Percentiles rank a stretch among this genome's conserved stretches.
phyloP scores from a whole-genome alignment of 53 echinoderm and acorn worm species.

The Antedon mediterranea region DNA sequence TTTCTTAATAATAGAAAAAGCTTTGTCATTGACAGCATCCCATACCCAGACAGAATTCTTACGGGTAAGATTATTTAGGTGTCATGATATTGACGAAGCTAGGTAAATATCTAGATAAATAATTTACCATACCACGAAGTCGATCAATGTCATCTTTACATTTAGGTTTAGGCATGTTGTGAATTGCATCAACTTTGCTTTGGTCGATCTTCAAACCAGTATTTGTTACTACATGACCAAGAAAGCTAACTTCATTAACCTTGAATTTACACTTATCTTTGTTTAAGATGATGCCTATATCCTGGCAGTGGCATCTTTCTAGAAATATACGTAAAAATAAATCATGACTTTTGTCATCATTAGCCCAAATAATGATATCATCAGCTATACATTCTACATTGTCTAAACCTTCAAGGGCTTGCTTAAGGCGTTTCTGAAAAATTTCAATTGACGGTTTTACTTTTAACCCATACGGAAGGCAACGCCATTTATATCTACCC shows the following conservation, averaged over 20 bases:
- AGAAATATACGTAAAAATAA: constrained; percentile 12
- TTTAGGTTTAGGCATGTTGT: constrained; percentile 20
- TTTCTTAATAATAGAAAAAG: constrained; percentile 25
- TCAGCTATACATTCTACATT: constrained; percentile 38
- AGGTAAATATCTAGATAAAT: constrained; percentile 26
- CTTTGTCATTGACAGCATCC: constrained; percentile 22
- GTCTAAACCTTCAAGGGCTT: constrained; percentile 28
- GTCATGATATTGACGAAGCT: constrained; percentile 1
- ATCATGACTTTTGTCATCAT: constrained; percentile 16
- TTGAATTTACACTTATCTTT: constrained; percentile 31
- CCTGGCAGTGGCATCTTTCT: constrained; percentile 38
- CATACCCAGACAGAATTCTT: constrained; percentile 31
- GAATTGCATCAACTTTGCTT: constrained; percentile 26
- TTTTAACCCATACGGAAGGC: constrained; percentile 38
- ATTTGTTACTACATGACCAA: constrained; percentile 37
- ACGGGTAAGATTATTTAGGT: constrained; percentile 22
- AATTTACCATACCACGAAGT: constrained; percentile 30
- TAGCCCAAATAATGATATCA: constrained; percentile 36
- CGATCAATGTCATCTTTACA: constrained; percentile 26
- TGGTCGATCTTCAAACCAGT: constrained; percentile 36
- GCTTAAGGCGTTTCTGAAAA: constrained; percentile 30
- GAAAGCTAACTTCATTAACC: constrained; percentile 25
- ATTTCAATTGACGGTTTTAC: constrained; percentile 50
- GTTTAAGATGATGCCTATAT: constrained; percentile 41
- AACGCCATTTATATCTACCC: constrained; percentile 38